A percentile compares a stretch with the other conserved stretches of the same genome.
Evolutionary conservation across 2,113 vertebrate genomes (phyloP).

Genomic region (Oreochromis spilurus): DNA sequence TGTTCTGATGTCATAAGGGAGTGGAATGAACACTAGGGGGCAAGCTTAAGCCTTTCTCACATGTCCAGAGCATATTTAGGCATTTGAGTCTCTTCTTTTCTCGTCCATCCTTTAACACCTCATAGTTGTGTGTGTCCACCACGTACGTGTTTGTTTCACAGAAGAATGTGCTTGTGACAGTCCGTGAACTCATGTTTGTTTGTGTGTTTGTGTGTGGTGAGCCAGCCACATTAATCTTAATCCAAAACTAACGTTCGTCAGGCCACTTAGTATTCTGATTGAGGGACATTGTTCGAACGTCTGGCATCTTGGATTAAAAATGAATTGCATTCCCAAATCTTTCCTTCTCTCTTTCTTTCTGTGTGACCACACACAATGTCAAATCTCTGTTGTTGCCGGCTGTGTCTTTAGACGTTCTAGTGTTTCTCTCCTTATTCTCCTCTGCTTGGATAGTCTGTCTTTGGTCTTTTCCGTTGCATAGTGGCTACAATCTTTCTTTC

Average conservation of each 20-base stretch:
- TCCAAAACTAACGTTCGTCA: constrained; percentile 24
- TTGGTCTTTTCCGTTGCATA: not conserved
- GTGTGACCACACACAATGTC: not conserved
- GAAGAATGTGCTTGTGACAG: not conserved
- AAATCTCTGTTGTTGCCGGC: not conserved
- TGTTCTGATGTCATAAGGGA: constrained; percentile 17
- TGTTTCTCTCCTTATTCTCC: not conserved
- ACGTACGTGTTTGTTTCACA: not conserved
- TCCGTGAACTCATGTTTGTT: not conserved
- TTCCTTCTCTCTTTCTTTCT: not conserved
- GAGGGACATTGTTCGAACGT: constrained; percentile 2
- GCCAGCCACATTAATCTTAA: constrained; percentile 18
- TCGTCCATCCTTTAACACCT: not conserved
- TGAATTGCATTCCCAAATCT: constrained; percentile 5
- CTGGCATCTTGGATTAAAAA: constrained; percentile 45
- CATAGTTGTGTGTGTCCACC: not conserved
- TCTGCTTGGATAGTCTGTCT: not conserved
- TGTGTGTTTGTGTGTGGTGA: not conserved
- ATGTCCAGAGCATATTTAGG: constrained; percentile 12
- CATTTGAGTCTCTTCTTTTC: not conserved
- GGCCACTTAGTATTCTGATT: constrained; percentile 42
- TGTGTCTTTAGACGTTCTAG: not conserved
- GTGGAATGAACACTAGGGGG: constrained; percentile 72
- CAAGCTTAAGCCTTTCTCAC: constrained; percentile 69
- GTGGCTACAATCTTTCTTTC: not conserved